Percentiles rank a stretch among this genome's conserved stretches.
Conservation (phyloP, 2,113 vertebrate genomes). For the Aramus guarauna region DNA sequence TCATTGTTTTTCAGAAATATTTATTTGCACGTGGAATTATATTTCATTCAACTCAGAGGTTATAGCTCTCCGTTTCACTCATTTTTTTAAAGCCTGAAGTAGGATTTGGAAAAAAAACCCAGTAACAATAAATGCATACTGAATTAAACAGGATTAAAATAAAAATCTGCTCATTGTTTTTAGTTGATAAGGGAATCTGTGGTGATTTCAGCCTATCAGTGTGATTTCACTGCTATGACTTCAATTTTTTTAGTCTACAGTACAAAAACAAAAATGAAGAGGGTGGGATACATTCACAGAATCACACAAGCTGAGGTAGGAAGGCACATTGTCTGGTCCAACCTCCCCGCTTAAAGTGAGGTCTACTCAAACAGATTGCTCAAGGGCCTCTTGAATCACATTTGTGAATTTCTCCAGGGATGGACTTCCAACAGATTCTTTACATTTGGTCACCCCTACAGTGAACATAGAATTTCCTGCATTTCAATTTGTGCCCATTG, state of each 20-base stretch:
- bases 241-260: not conserved
- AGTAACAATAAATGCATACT: slow-evolving; percentile 10
- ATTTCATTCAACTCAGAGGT: not conserved
- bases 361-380: not conserved
- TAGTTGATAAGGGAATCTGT: not conserved
- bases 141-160: slow-evolving; percentile 54
- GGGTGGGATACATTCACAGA: not conserved
- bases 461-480: not conserved
- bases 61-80: not conserved
- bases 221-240: not conserved
- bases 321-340: not conserved
- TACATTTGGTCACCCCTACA: not conserved
- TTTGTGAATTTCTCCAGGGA: not conserved
- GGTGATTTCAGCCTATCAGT: not conserved
- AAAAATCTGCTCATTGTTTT: slow-evolving; percentile 19
- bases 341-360: not conserved
- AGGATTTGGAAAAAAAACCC: not conserved
- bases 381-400: not conserved
- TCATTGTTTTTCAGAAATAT: not conserved
- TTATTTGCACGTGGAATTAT: not conserved
- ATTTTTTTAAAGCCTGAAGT: slow-evolving; percentile 30
- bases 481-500: not conserved
- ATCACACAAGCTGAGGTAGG: not conserved
- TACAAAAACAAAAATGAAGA: not conserved
- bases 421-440: not conserved